phyloP scores from a whole-genome alignment of 2,113 vertebrate species.

The Amphiprion percula region DNA sequence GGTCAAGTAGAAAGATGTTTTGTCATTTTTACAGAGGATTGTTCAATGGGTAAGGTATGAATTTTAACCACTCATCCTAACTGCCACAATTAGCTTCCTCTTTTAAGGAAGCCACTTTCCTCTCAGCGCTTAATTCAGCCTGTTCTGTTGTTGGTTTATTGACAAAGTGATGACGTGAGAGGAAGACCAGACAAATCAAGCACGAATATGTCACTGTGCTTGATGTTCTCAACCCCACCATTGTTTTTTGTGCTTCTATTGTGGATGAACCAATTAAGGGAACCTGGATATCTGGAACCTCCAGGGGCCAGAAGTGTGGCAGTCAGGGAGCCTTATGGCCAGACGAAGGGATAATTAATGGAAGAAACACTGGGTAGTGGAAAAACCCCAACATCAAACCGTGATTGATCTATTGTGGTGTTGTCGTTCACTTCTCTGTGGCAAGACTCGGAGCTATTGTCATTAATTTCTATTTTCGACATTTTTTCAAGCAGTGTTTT shows the following conservation, averaged over 20 bases:
- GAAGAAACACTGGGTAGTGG: slow-evolving; percentile 35
- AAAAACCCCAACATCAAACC: slow-evolving; percentile 49
- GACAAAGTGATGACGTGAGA: slow-evolving; percentile 30
- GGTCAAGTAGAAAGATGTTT: slow-evolving; percentile 47
- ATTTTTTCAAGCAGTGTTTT: slow-evolving; percentile 27
- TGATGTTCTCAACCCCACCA: slow-evolving; percentile 65
- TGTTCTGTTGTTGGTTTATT: slow-evolving; percentile 56
- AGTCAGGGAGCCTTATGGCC: slow-evolving; percentile 32
- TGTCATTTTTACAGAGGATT: slow-evolving; percentile 65
- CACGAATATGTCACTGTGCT: slow-evolving; percentile 73
- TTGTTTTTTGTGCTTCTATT: slow-evolving; percentile 60
- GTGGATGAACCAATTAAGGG: slow-evolving; percentile 77
- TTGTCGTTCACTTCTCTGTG: slow-evolving; percentile 45
- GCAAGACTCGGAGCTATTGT: slow-evolving; percentile 42
- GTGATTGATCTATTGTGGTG: slow-evolving; percentile 26
- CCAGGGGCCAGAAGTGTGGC: slow-evolving; percentile 51
- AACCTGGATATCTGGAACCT: slow-evolving; percentile 59
- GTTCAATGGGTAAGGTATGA: slow-evolving; percentile 63
- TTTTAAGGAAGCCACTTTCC: slow-evolving; percentile 31
- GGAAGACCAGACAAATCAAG: slow-evolving; percentile 65
- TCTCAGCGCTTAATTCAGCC: slow-evolving; percentile 10
- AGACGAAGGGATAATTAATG: slow-evolving; percentile 66
- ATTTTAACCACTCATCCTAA: slow-evolving; percentile 56
- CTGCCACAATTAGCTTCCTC: slow-evolving; percentile 58
- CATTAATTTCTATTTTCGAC: slow-evolving; percentile 62